Base-by-base conservation (phyloP, 2,797 vertebrate genomes). In the Phrynocephalus vlangalii region DNA sequence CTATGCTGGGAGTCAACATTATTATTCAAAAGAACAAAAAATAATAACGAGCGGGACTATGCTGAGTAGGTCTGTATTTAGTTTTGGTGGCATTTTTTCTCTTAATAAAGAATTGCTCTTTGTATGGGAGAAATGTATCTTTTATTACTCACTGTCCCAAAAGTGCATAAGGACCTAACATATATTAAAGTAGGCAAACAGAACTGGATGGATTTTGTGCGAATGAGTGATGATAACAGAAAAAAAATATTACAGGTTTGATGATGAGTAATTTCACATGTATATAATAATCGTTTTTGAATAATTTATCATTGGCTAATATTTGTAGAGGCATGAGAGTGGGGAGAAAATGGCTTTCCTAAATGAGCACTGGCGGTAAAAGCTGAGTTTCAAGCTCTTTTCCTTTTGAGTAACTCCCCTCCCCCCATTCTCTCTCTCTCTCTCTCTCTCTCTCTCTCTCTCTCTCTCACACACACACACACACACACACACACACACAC, bases 261-360 rank as follows among this genome's bases (percentile, higher is more conserved):
- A 81, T 81, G 70, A 81, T 80, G 83, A 85, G 70, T 48, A 48
- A 84, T 73, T 76, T 77, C 48, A 44, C 71, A 84, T 76, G 38
- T 63, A 84, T 73, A 28, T 85, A 87, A 84, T 20, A 91, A 70
- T 83, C 60, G 86, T 88, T 50, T 48, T 84, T 73, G 83, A 82
- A 90, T 85, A 91, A 13, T 1, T 44, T 88, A 60, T 86, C 89
- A 1, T 2, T 72, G 5, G 0, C 1, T 88, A 78, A 20, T 0
- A 83, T 92, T 91, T 82, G 0, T 44, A 72, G 52, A 6, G 0
- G 67, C 63, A 38, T 26, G 60, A 6, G 24, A 5, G 33, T 22
- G 22, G 80, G 83, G 90, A 88, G 85, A 3, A 38, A 2, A 16
- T 6, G 11, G 4, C 2, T 88, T 90, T 77, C 33, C 50, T n/a